Evolutionary conservation across 53 echinoderm and acorn worm genomes (phyloP), one percentile per base, ranked within the genome.

Genomic region (Hippasteria phrygiana): DNA sequence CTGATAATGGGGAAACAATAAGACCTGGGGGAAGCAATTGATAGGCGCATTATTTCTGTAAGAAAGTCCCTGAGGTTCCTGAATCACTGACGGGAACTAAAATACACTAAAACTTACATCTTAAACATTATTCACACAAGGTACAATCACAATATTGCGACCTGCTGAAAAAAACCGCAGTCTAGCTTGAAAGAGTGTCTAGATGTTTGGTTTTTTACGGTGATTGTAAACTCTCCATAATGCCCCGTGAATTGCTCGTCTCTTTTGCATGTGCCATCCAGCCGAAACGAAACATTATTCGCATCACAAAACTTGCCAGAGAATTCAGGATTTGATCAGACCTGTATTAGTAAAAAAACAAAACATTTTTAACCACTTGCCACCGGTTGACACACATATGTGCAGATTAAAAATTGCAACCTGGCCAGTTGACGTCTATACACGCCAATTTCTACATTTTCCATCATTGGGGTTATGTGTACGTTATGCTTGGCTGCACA

Each of bases 301-400:
- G 87, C 67, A 92, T 74, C 66, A 92, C 67, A 0, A 91, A 50
- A 81, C 73, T 93, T 14, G 73, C 92, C 33, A 97, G 29, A 29
- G 93, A 87, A 69, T 90, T 83, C 32, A 97, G 63, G 43, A 95
- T 66, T 59, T 92, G 93, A 78, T 97, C 97, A 17, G 95, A 97
- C 47, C 97, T 97, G 56, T 27, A 43, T 40, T 17, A 31, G 59
- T 50, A 50, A 36, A 29, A 40, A 80, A 56, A 67, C 5, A 78
- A 51, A 70, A n/a, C 9, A 67, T 35, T 84, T 17, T 0, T 33
- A 8, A 18, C 0, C 29, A 54, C 20, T 11, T 11, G 5, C 46
- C 46, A 45, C 46, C 46, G 5, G 46, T 45, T 45, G 46, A n/a
- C n/a, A n/a, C n/a, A n/a, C n/a, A n/a, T n/a, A n/a, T n/a, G n/a